Conservation (phyloP, 1,140 invertebrate genomes). For the Amyelois transitella region DNA sequence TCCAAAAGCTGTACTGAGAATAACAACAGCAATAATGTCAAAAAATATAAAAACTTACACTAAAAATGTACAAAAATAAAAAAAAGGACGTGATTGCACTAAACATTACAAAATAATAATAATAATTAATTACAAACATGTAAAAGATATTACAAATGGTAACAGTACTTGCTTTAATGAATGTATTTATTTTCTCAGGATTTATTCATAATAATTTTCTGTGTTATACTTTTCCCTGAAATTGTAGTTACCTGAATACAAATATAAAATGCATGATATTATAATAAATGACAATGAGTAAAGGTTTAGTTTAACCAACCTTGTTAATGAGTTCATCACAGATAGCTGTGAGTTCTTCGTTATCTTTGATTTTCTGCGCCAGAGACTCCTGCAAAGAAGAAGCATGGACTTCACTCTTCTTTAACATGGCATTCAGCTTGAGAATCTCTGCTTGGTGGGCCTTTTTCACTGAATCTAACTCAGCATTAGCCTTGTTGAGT, state of each 20-base stretch:
- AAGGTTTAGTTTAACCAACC: slow-evolving; percentile 73
- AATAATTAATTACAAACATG: slow-evolving; percentile 22
- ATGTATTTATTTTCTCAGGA: slow-evolving; percentile 26
- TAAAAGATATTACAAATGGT: slow-evolving; percentile 35
- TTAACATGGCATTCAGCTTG: slow-evolving; percentile 83
- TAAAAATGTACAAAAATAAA: slow-evolving; percentile 50
- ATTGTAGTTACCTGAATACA: slow-evolving; percentile 23
- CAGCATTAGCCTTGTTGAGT: slow-evolving; percentile 77
- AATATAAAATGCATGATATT: slow-evolving; percentile 47
- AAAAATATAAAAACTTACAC: slow-evolving; percentile 40
- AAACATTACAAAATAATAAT: slow-evolving; percentile 34
- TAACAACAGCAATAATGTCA: slow-evolving; percentile 32
- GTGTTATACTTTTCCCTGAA: slow-evolving; percentile 17
- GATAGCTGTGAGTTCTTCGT: slow-evolving; percentile 83
- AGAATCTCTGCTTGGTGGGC: slow-evolving; percentile 80
- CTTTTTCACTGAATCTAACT: slow-evolving; percentile 80
- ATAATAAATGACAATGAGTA: slow-evolving; percentile 63
- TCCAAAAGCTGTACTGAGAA: background rate
- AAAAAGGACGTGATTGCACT: slow-evolving; percentile 52
- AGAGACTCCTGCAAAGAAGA: slow-evolving; percentile 81
- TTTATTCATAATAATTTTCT: slow-evolving; percentile 13
- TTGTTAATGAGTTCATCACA: slow-evolving; percentile 86
- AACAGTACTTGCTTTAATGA: slow-evolving; percentile 36
- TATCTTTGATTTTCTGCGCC: slow-evolving; percentile 83
- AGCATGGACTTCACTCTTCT: slow-evolving; percentile 83